Conservation (phyloP, 2,888 invertebrate species). For the Agriopis leucophaearia region DNA sequence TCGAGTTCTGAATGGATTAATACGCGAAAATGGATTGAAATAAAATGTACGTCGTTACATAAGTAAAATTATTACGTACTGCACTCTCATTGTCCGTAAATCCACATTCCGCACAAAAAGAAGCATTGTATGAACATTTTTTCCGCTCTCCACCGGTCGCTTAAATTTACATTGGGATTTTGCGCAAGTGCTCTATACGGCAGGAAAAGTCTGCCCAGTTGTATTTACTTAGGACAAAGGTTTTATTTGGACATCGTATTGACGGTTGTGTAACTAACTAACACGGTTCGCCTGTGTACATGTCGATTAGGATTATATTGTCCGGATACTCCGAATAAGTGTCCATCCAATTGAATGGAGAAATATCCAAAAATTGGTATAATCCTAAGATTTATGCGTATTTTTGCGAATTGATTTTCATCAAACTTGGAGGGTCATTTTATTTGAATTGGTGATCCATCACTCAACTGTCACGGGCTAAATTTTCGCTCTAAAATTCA, state of each 20-base stretch:
- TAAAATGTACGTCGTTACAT: background rate
- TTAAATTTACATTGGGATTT: constrained; percentile 45
- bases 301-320: constrained; percentile 36
- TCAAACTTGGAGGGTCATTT: constrained; percentile 44
- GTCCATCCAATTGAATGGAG: constrained; percentile 1
- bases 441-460: constrained; percentile 49
- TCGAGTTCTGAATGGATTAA: too few species aligned
- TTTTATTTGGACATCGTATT: constrained; percentile 49
- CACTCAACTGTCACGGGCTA: constrained; percentile 45
- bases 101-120: constrained; percentile 30
- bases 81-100: constrained; percentile 35
- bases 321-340: constrained; percentile 26
- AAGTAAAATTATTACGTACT: constrained; percentile 13
- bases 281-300: constrained; percentile 30
- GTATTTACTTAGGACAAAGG: constrained; percentile 54
- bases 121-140: constrained; percentile 34
- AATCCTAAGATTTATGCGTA: constrained; percentile 13
- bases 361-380: constrained; percentile 9
- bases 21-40: background rate
- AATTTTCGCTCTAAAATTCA: constrained; percentile 59
- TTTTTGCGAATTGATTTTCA: constrained; percentile 18
- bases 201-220: constrained; percentile 45
- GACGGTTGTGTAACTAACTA: constrained; percentile 44
- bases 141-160: constrained; percentile 27
- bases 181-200: constrained; percentile 37